phyloP scores from a whole-genome alignment of 2,888 invertebrate genomes.

The Apotomis betuletana region DNA sequence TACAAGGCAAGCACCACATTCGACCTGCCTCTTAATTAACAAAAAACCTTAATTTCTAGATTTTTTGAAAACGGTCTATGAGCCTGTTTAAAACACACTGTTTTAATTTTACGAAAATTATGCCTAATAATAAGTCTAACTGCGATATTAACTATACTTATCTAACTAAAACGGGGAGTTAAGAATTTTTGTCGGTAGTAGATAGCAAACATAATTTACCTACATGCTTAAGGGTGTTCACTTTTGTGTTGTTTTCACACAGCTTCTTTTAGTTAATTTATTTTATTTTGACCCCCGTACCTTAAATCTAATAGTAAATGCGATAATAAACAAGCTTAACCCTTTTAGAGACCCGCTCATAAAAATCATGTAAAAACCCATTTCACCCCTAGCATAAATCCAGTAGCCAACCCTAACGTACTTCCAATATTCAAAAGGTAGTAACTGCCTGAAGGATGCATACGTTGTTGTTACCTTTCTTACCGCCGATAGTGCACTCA shows the following conservation, averaged over 20 bases:
- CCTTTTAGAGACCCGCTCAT: slow-evolving; percentile 49
- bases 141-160: too few species aligned
- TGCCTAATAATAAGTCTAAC: too few species aligned
- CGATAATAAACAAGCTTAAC: slow-evolving; percentile 46
- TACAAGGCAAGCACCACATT: too few species aligned
- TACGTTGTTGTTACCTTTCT: slow-evolving; percentile 29
- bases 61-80: too few species aligned
- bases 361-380: slow-evolving; percentile 50
- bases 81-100: too few species aligned
- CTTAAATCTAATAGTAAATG: slow-evolving; percentile 23
- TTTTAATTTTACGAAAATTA: too few species aligned
- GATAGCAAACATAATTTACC: too few species aligned
- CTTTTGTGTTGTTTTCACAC: background rate
- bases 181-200: too few species aligned
- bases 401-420: slow-evolving; percentile 1
- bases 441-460: background rate
- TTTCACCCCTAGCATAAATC: slow-evolving; percentile 16
- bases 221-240: too few species aligned
- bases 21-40: too few species aligned
- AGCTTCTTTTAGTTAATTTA: background rate
- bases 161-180: too few species aligned
- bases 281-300: background rate
- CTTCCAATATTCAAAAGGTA: background rate
- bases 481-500: slow-evolving; percentile 38
- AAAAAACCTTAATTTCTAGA: too few species aligned